Percentiles rank a stretch among this genome's conserved stretches.
Evolutionary conservation across 2,888 invertebrate genomes (phyloP).

Genomic region (Eristalinus aeneus): DNA sequence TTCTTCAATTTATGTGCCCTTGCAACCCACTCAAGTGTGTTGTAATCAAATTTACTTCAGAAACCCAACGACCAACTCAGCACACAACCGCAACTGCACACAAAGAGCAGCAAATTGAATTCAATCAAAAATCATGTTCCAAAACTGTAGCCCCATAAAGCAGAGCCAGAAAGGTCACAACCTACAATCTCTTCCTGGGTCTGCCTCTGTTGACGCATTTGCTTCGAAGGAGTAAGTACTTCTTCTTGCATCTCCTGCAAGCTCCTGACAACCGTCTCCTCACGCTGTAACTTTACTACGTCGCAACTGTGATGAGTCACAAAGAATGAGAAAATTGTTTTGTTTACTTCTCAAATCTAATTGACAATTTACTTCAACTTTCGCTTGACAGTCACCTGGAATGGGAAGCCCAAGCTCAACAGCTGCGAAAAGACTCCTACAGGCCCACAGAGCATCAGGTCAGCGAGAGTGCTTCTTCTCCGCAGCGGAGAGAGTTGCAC

Average conservation of each 20-base stretch:
- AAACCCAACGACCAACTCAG: not conserved
- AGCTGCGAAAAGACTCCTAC: not conserved
- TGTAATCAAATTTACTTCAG: not conserved
- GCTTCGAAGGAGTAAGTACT: not conserved
- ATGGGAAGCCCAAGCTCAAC: not conserved
- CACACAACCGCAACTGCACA: not conserved
- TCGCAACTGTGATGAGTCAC: not conserved
- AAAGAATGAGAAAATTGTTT: slow-evolving; percentile 49
- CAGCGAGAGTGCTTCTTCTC: not conserved
- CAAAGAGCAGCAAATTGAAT: slow-evolving; percentile 23
- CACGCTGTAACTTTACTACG: not conserved
- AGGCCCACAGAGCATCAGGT: not conserved
- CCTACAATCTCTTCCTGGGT: slow-evolving; percentile 27
- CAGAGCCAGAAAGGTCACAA: slow-evolving; percentile 5
- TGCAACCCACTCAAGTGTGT: not conserved
- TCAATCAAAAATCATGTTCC: slow-evolving; percentile 45
- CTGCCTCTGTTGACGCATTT: not conserved
- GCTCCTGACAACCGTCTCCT: not conserved
- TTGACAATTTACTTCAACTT: slow-evolving; percentile 47
- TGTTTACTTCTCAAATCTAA: slow-evolving; percentile 57
- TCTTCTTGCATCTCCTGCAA: not conserved
- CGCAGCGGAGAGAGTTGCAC: not conserved
- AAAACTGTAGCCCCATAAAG: not conserved
- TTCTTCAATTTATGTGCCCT: not conserved
- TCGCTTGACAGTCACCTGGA: not conserved